Evolutionary conservation across 2,888 invertebrate species (phyloP).

Genomic region (Chloroclysta siterata): DNA sequence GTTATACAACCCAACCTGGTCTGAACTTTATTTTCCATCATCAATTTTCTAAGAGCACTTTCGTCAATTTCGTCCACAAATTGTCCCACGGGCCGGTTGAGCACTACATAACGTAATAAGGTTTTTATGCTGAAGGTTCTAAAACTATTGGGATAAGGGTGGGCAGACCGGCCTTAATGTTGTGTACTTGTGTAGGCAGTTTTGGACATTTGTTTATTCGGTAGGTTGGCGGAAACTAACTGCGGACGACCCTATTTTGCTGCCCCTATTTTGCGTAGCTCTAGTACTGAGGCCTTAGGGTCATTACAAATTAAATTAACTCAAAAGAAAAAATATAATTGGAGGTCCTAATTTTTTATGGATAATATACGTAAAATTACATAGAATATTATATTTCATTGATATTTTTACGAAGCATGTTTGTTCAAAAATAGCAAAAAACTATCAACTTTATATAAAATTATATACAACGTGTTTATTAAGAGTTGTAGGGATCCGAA

Average conservation of each 20-base stretch:
- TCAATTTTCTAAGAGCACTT: conserved; percentile 32
- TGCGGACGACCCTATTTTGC: background rate
- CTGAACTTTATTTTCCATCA: conserved; percentile 28
- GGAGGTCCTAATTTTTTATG: no score
- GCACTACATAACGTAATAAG: conserved; percentile 38
- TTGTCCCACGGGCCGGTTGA: conserved; percentile 31
- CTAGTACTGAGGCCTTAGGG: background rate
- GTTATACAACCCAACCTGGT: conserved; percentile 4
- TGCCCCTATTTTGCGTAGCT: background rate
- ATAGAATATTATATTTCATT: no score
- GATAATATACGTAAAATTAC: no score
- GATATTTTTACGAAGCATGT: no score
- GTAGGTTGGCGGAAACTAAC: conserved; percentile 4
- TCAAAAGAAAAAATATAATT: no score
- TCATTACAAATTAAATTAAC: no score
- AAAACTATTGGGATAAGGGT: conserved; percentile 27
- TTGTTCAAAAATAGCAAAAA: no score
- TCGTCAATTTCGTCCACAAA: conserved; percentile 34
- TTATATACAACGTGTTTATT: no score
- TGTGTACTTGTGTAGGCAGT: conserved; percentile 12
- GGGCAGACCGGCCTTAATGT: conserved; percentile 22
- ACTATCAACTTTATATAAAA: no score
- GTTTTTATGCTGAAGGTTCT: conserved; percentile 30
- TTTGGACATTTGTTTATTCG: conserved; percentile 7
- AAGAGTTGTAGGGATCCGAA: no score